Percentiles rank a stretch among this genome's conserved stretches.
Evolutionary conservation across 2,888 invertebrate genomes (phyloP).

Genomic region (Spodoptera littoralis): DNA sequence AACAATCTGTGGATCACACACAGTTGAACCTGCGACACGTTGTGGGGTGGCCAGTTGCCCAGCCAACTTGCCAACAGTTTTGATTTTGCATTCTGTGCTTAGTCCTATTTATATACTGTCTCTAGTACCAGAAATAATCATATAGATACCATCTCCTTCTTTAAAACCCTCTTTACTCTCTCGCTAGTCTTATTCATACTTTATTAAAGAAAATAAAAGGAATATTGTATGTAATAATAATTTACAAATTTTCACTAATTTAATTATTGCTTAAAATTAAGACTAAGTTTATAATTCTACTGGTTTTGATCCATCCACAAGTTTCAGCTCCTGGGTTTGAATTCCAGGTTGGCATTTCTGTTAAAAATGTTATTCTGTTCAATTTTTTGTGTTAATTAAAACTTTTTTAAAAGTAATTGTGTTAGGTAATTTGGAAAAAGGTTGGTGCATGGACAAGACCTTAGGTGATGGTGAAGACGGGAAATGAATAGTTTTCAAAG

Average conservation of each 20-base stretch:
- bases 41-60: too few relatives aligned
- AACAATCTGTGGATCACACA: too few relatives aligned
- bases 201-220: neutral
- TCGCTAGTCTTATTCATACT: slow-evolving; percentile 12
- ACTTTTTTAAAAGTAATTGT: slow-evolving; percentile 1
- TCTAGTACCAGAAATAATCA: too few relatives aligned
- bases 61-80: too few relatives aligned
- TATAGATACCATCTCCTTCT: too few relatives aligned
- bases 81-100: too few relatives aligned
- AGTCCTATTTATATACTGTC: too few relatives aligned
- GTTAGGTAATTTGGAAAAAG: slow-evolving; percentile 3
- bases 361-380: slow-evolving; percentile 33
- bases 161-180: too few relatives aligned
- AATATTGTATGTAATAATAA: slow-evolving; percentile 8
- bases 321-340: slow-evolving; percentile 44
- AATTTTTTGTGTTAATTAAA: slow-evolving; percentile 18
- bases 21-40: too few relatives aligned
- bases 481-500: too few relatives aligned
- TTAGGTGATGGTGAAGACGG: too few relatives aligned
- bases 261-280: slow-evolving; percentile 34
- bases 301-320: slow-evolving; percentile 49
- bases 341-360: slow-evolving; percentile 50
- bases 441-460: neutral
- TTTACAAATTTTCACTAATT: slow-evolving; percentile 36
- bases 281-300: slow-evolving; percentile 40